Base-by-base conservation (phyloP, 2,797 vertebrate species). In the Anguilla marmorata region DNA sequence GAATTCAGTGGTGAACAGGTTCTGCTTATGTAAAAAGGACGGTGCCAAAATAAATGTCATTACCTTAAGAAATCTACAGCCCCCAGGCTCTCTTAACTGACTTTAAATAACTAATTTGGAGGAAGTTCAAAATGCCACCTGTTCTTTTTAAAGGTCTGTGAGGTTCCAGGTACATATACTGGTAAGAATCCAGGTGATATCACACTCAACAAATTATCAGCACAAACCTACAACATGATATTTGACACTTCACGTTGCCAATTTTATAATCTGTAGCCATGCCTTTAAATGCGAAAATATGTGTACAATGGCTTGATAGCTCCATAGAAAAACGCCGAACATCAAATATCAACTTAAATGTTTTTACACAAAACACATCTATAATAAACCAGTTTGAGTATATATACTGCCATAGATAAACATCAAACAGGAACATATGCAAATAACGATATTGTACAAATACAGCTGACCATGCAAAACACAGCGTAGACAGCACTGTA, bases 381-480 rank as follows among this genome's bases (percentile, higher is more conserved):
- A 74, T 33, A 74, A 74, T 37, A 79, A 79, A 79, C 37, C 33
- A 37, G 2, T 30, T 74, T 37, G 19, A 41, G 69, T 14, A 33
- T 33, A 33, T 33, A 5, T 85, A 87, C 72, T 88, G 50, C 33
- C 41, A 74, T 87, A 82, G 21, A 48, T 82, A 92, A 5, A 33
- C 60, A 92, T 93, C 92, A 89, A 72, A 52, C 41, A 48, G 88
- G 88, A 86, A 87, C 88, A 91, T 91, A 94, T 94, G 94, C 94
- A 95, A 94, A 94, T 91, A 88, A 89, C 86, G n/a, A 37, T 72
- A 89, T 88, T 7, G 84, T 72, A 27, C 45, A 0, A 56, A 72
- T 69, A 54, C 86, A 89, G 63, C 83, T 69, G 84, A 27, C 33
- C 88, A 94, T 93, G 93, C 93, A 94, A 94, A 94, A 88, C 90